A percentile compares a stretch with the other conserved stretches of the same genome.
phyloP scores from a whole-genome alignment of 2,888 invertebrate genomes.

The Tortrix viridana region DNA sequence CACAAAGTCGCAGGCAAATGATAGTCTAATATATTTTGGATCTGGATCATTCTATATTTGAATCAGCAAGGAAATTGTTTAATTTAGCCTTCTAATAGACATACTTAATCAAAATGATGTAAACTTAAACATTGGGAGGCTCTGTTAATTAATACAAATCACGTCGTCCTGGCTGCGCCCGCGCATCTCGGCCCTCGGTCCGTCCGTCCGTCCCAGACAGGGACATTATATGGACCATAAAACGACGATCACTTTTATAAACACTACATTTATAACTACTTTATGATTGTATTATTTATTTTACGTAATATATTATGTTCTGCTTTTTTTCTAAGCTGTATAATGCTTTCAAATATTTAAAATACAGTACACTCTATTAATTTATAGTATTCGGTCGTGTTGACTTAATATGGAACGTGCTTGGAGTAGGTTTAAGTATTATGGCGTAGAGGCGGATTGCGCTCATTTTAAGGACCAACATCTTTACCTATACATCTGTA shows the following conservation, averaged over 20 bases:
- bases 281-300: constrained; percentile 84
- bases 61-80: constrained; percentile 1
- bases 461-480: too few relatives aligned
- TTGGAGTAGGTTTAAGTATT: constrained; percentile 34
- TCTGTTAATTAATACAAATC: constrained; percentile 70
- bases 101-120: constrained; percentile 17
- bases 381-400: constrained; percentile 72
- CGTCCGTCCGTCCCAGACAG: constrained; percentile 59
- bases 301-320: constrained; percentile 81
- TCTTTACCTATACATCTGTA: too few relatives aligned
- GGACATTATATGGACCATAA: constrained; percentile 73
- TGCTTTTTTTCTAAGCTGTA: constrained; percentile 76
- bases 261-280: constrained; percentile 83
- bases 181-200: constrained; percentile 44
- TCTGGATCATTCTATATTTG: not conserved
- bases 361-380: constrained; percentile 81
- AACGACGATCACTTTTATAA: constrained; percentile 82
- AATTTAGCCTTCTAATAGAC: constrained; percentile 7
- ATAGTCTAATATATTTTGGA: too few relatives aligned
- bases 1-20: too few relatives aligned
- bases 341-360: constrained; percentile 81
- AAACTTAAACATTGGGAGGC: constrained; percentile 27
- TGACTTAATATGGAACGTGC: constrained; percentile 55
- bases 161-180: constrained; percentile 44
- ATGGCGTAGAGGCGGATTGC: not conserved